Evolutionary conservation across 2,113 vertebrate genomes (phyloP).

Genomic region (Glaucomys volans): DNA sequence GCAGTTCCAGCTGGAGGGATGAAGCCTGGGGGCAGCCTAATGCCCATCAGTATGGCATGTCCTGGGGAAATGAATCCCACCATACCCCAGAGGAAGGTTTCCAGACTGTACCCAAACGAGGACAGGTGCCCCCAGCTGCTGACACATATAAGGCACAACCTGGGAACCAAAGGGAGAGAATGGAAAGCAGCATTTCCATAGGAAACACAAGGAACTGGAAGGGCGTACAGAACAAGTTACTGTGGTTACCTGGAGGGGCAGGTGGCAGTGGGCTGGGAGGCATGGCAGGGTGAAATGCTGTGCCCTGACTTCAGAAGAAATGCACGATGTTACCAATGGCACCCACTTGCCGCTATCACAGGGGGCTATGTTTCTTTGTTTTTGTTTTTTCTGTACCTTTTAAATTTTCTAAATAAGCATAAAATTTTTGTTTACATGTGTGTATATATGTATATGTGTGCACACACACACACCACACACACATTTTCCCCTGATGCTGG

Average conservation of each 20-base stretch:
- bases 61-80: neutral
- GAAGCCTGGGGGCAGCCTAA: neutral
- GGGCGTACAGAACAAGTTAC: neutral
- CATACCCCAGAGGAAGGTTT: neutral
- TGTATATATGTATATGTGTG: no score
- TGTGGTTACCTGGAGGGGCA: neutral
- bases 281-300: neutral
- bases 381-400: neutral
- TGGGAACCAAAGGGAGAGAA: neutral
- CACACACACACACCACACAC: no score
- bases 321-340: neutral
- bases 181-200: no score
- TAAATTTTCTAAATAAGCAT: neutral
- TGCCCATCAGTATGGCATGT: neutral
- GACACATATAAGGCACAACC: fast-evolving
- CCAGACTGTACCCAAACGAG: fast-evolving
- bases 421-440: no score
- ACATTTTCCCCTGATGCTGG: no score
- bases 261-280: neutral
- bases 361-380: neutral
- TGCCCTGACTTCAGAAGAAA: neutral
- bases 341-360: neutral
- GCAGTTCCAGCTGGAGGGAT: neutral
- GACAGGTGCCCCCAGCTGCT: neutral
- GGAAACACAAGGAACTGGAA: neutral